Conservation (phyloP, 1,140 invertebrate genomes). For the Drosophila seguyi region DNA sequence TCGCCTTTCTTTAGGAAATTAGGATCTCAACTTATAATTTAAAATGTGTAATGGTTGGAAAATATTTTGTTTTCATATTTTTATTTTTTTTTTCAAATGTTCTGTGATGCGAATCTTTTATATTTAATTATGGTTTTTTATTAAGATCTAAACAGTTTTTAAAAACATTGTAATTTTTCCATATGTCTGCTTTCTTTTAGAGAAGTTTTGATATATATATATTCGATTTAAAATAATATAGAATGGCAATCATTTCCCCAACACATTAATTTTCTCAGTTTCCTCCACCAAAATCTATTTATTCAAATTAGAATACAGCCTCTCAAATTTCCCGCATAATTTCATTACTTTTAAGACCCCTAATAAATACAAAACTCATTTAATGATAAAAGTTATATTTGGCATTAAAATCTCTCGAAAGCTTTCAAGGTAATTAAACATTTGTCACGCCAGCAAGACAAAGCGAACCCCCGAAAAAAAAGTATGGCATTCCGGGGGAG, state of each 20-base stretch:
- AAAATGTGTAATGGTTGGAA: too few relatives aligned
- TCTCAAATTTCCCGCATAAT: conserved; percentile 29
- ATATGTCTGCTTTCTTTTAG: too few relatives aligned
- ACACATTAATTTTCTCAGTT: neutral
- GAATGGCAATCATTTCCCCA: neutral
- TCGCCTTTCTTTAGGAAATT: neutral
- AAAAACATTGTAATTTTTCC: too few relatives aligned
- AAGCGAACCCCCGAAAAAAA: conserved; percentile 27
- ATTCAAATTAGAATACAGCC: conserved; percentile 25
- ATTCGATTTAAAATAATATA: neutral
- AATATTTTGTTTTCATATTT: neutral
- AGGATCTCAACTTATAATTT: neutral
- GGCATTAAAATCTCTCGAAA: conserved; percentile 55
- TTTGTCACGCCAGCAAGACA: conserved; percentile 42
- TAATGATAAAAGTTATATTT: conserved; percentile 72
- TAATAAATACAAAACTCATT: conserved; percentile 52
- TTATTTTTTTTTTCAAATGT: neutral
- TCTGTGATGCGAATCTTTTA: neutral
- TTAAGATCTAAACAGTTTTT: too few relatives aligned
- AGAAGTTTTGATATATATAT: too few relatives aligned
- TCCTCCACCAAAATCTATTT: conserved; percentile 10
- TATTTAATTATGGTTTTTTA: neutral
- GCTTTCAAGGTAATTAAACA: conserved; percentile 76
- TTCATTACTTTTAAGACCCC: conserved; percentile 55
- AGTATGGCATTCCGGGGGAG: neutral